Evolutionary conservation across 2,113 vertebrate genomes (phyloP), one percentile per base, ranked within the genome.

Genomic region (Melanerpes aurifrons): DNA sequence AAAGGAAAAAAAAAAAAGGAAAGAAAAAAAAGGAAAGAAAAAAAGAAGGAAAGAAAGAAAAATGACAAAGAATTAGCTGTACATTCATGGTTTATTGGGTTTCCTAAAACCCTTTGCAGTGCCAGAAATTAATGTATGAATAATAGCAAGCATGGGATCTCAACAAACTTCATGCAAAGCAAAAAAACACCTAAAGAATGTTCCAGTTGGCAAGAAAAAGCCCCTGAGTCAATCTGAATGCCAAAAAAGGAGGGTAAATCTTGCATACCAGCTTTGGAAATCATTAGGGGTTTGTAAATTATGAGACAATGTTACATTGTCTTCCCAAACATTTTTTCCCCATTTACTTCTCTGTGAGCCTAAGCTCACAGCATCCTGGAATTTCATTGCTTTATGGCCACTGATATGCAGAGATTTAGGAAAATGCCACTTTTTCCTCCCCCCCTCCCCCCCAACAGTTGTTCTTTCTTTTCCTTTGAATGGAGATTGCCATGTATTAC

Each of bases 51-150:
- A 37, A 54, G 29, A 81, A 90, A 92, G 79, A 94, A 96, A 90
- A 94, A 90, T 77, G 75, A 95, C 91, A 92, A 96, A 88, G 88
- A 97, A 97, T 96, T 97, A 97, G 94, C 93, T 97, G 87, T 94
- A 95, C 54, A 53, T 95, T 97, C 96, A 95, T 95, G 95, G 96
- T 96, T 97, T 96, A 96, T 96, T 97, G 97, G 95, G 96, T 97
- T 97, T 96, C 96, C 96, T 97, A 98, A 95, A 98, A 98, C 97
- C 97, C 97, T 96, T 73, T 96, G 95, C 81, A 3, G 95, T 97
- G 97, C 96, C 97, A 98, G 94, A 97, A 98, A 98, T 97, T 98
- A 98, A 98, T 97, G 98, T 97, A 97, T 95, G 97, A 97, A 97
- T 97, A 97, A 98, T 96, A 97, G 97, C 93, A 95, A 97, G 94